Evolutionary conservation across 2,113 vertebrate species (phyloP).

Genomic region (Embiotoca jacksoni): DNA sequence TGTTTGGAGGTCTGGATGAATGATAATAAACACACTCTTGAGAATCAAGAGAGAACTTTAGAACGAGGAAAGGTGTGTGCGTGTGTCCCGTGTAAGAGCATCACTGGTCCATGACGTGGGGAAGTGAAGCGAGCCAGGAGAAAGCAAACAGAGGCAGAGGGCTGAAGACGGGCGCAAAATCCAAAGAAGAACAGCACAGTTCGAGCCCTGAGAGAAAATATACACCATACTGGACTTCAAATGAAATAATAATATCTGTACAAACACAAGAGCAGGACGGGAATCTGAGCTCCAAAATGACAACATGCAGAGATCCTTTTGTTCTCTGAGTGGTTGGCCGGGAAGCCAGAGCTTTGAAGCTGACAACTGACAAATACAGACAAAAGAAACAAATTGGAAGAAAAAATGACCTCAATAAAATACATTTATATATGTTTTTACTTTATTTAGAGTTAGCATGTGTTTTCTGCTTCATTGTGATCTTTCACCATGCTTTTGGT

Average conservation of each 20-base stretch:
- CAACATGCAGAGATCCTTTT: slow-evolving; percentile 61
- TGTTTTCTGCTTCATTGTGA: slow-evolving; percentile 52
- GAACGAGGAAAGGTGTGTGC: slow-evolving; percentile 19
- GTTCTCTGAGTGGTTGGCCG: slow-evolving; percentile 53
- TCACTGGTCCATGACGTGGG: slow-evolving; percentile 41
- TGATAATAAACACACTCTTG: slow-evolving; percentile 51
- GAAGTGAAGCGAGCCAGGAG: slow-evolving; percentile 47
- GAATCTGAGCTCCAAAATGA: slow-evolving; percentile 40
- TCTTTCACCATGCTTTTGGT: slow-evolving; percentile 63
- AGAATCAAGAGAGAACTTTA: slow-evolving; percentile 12
- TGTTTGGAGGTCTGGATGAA: slow-evolving; percentile 39
- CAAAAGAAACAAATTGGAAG: slow-evolving; percentile 49
- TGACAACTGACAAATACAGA: slow-evolving; percentile 57
- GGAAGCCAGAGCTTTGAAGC: slow-evolving; percentile 71
- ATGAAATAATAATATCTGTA: slow-evolving; percentile 50
- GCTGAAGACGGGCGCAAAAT: slow-evolving; percentile 14
- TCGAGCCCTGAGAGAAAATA: slow-evolving; percentile 44
- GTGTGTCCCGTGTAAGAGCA: slow-evolving; percentile 20
- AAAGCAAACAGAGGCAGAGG: slow-evolving; percentile 63
- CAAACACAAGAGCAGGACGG: slow-evolving; percentile 60
- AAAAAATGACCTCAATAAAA: slow-evolving; percentile 54
- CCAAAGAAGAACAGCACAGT: slow-evolving; percentile 24
- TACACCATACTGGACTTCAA: slow-evolving; percentile 28
- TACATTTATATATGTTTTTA: slow-evolving; percentile 35
- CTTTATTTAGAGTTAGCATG: slow-evolving; percentile 61